These are phyloP conservation scores for Monoplex corrugatus DNA, from an alignment of 2,888 invertebrate genomes.

Conservation along the genomic window DNA sequence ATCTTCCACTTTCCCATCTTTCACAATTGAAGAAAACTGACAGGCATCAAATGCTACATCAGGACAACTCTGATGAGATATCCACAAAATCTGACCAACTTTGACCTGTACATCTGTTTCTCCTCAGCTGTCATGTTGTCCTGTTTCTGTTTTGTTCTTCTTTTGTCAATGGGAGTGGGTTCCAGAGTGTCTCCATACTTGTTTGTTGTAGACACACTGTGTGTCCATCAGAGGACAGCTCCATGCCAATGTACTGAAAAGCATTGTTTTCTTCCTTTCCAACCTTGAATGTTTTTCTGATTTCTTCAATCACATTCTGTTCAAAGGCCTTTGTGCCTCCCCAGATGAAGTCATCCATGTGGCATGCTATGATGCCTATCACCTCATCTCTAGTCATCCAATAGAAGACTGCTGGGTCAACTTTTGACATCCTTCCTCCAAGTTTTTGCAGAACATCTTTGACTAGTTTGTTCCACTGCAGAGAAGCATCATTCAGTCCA, in stretches of 20 bases:
- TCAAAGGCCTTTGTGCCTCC: too few relatives aligned
- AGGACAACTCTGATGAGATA: background rate
- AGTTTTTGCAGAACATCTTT: too few relatives aligned
- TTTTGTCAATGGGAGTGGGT: background rate
- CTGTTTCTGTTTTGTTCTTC: slow-evolving; percentile 3
- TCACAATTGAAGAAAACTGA: background rate
- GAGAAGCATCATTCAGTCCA: too few relatives aligned
- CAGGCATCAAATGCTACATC: background rate
- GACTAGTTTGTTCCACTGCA: too few relatives aligned
- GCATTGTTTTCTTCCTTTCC: background rate
- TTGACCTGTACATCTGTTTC: background rate
- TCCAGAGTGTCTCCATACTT: background rate
- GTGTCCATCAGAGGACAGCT: background rate
- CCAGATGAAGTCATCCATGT: too few relatives aligned
- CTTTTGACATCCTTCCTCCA: too few relatives aligned
- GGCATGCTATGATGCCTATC: too few relatives aligned
- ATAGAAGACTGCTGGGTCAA: too few relatives aligned
- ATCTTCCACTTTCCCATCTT: background rate
- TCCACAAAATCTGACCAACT: background rate
- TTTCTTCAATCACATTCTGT: too few relatives aligned
- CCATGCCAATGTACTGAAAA: background rate
- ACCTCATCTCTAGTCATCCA: too few relatives aligned
- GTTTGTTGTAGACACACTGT: too few relatives aligned
- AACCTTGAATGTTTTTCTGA: too few relatives aligned
- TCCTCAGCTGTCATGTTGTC: background rate